Evolutionary conservation across 2,113 vertebrate genomes (phyloP).

Genomic region (Progne subis): DNA sequence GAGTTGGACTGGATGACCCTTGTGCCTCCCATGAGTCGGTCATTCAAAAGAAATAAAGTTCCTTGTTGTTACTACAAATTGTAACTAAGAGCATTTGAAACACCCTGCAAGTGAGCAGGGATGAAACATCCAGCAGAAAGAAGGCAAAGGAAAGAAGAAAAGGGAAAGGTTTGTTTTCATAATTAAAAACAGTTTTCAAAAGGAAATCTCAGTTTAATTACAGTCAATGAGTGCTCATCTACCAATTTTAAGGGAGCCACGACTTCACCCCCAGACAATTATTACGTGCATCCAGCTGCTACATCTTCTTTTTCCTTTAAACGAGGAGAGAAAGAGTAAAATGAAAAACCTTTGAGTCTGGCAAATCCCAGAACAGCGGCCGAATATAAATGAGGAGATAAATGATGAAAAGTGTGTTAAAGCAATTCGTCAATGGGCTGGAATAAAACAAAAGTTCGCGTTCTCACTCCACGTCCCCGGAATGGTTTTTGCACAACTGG

Average conservation of each 20-base stretch:
- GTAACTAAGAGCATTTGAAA: not conserved
- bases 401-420: not conserved
- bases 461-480: not conserved
- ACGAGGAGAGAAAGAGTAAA: not conserved
- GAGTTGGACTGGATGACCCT: rapidly evolving
- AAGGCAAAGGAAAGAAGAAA: not conserved
- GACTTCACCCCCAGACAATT: not conserved
- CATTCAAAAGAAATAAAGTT: not conserved
- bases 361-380: not conserved
- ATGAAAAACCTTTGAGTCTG: not conserved
- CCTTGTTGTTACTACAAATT: not conserved
- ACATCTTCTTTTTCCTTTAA: not conserved
- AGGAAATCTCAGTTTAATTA: not conserved
- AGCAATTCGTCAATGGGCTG: not conserved
- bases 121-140: not conserved
- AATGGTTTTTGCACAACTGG: not conserved
- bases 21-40: rapidly evolving
- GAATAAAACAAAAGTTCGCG: not conserved
- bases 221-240: not conserved
- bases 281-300: not conserved
- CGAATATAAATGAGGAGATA: conserved; percentile 1
- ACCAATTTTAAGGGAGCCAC: not conserved
- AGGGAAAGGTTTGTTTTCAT: not conserved
- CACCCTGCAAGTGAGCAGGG: rapidly evolving
- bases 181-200: conserved; percentile 2